phyloP scores from a whole-genome alignment of 2,797 vertebrate species.

The Enteromius afrohamiltoni region DNA sequence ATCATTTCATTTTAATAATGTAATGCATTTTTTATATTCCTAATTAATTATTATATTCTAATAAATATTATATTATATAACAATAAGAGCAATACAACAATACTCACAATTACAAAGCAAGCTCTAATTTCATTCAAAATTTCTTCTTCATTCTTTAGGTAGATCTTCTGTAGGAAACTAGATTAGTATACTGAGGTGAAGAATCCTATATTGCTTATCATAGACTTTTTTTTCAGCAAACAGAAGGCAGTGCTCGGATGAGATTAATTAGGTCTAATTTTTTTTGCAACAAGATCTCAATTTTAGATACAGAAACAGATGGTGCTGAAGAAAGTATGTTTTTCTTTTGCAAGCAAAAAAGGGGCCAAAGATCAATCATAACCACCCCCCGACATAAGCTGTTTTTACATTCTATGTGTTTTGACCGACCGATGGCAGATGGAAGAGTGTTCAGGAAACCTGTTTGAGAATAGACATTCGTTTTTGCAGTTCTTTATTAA shows the following conservation, averaged over 20 bases:
- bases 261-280: conserved; percentile 30
- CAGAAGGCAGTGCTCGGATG: conserved; percentile 17
- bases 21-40: neutral
- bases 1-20: too few species aligned
- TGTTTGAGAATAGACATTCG: neutral
- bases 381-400: neutral
- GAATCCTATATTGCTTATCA: neutral
- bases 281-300: neutral
- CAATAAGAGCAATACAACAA: too few species aligned
- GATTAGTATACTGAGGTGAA: neutral
- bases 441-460: neutral
- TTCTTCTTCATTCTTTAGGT: neutral
- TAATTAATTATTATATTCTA: neutral
- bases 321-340: conserved; percentile 1
- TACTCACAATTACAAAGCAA: neutral
- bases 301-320: conserved; percentile 34
- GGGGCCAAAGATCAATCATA: neutral
- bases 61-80: neutral
- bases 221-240: conserved; percentile 5
- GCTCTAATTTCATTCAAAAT: neutral
- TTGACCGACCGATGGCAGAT: neutral
- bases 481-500: neutral
- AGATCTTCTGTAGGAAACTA: neutral
- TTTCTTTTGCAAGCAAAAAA: neutral
- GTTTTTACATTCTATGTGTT: neutral